Base-by-base conservation (phyloP, 2,888 invertebrate species). In the Spatulosminthurus flaviceps region DNA sequence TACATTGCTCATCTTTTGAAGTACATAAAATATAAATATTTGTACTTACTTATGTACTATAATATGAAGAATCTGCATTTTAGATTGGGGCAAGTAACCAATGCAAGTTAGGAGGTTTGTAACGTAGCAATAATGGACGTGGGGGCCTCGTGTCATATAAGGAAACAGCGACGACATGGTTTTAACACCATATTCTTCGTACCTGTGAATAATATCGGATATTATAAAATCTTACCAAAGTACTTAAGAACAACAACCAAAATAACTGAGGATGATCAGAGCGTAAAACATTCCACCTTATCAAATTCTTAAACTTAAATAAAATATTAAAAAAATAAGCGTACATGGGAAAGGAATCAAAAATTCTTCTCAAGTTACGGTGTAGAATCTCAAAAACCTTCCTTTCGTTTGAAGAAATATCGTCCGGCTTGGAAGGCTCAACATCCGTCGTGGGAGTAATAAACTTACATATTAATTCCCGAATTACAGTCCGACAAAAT, bases 31-130 rank as follows among this genome's bases (percentile, higher is more conserved):
- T 7, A 13, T 41, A 41, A 41, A 41, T n/a, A n/a, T n/a, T n/a
- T n/a, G n/a, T n/a, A 41, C 41, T 89, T 90, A 94, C 93, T 92
- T 94, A 86, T 92, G 92, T 82, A 95, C 89, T 86, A 96, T 91
- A 79, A 95, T 89, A 82, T 92, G 90, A 84, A 96, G 88, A 41
- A 96, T 90, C 82, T 92, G 91, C 83, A 91, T 90, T 73, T 92
- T 90, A 75, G 94, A 89, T 0, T 91, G 89, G 0, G 95, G 94
- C 83, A 93, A 91, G 87, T 95, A 95, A 66, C 92, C 91, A 80
- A 92, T 89, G 83, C 95, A 90, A 90, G 92, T 91, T 76, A 97
- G 89, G 66, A 95, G 87, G 88, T 95, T 95, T 86, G 92, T 91
- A 22, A 95, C 87, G 87, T 93, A 97, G 16, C 92, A 91, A 86